Percentiles rank a stretch among this genome's conserved stretches.
phyloP scores from a whole-genome alignment of 2,113 vertebrate species.

The Trichomycterus rosablanca region DNA sequence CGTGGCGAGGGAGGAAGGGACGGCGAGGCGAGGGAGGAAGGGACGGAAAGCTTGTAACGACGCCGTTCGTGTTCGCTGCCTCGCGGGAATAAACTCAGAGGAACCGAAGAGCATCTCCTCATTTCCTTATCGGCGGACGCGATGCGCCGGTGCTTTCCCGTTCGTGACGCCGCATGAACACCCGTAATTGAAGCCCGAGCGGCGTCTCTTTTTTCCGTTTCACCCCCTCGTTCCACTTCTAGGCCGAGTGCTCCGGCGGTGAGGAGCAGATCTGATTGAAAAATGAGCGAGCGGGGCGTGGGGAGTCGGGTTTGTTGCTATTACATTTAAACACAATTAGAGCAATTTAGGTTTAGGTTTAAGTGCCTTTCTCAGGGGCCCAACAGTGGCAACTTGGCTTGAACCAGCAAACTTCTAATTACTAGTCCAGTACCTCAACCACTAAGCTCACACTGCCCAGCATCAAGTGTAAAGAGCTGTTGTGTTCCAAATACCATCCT shows the following conservation, averaged over 20 bases:
- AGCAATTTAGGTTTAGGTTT: no score
- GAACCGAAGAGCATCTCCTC: slow-evolving; percentile 24
- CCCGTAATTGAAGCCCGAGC: slow-evolving; percentile 28
- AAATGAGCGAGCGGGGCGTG: slow-evolving; percentile 6
- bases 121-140: slow-evolving; percentile 35
- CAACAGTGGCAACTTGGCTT: no score
- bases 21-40: background rate
- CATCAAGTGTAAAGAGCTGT: no score
- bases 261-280: slow-evolving; percentile 10
- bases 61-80: slow-evolving; percentile 16
- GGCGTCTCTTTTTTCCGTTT: slow-evolving; percentile 3
- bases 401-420: no score
- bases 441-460: no score
- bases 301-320: slow-evolving; percentile 6
- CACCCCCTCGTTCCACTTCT: background rate
- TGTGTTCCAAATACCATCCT: no score
- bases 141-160: slow-evolving; percentile 2
- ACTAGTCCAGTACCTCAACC: no score
- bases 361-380: no score
- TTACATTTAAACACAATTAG: no score
- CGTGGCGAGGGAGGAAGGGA: background rate
- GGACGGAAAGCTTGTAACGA: slow-evolving; percentile 4
- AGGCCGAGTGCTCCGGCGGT: background rate
- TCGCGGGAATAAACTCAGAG: slow-evolving; percentile 27
- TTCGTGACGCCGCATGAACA: slow-evolving; percentile 31